Conservation (phyloP, 2,888 invertebrate species). For the Patella caerulea region DNA sequence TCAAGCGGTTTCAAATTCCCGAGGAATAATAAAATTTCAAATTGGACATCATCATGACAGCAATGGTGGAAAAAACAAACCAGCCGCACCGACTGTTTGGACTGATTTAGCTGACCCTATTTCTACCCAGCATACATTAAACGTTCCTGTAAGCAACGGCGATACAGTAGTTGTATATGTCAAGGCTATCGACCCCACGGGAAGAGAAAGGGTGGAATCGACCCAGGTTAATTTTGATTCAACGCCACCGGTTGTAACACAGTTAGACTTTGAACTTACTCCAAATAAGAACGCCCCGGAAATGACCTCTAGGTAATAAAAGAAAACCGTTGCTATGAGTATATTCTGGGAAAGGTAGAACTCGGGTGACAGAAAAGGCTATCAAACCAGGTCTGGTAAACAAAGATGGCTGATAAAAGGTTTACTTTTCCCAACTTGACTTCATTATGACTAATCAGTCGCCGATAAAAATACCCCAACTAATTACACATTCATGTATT, state of each 20-base stretch:
- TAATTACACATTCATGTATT: too few species aligned
- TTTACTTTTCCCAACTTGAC: too few species aligned
- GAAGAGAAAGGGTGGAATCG: slow-evolving; percentile 25
- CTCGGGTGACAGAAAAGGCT: too few species aligned
- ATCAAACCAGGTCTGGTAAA: too few species aligned
- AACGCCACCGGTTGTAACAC: slow-evolving; percentile 23
- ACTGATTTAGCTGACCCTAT: neutral
- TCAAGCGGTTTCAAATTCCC: slow-evolving; percentile 34
- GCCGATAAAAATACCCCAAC: too few species aligned
- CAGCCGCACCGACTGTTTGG: slow-evolving; percentile 27
- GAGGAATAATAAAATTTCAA: slow-evolving; percentile 44
- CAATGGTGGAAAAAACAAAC: slow-evolving; percentile 14
- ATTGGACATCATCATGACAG: slow-evolving; percentile 20
- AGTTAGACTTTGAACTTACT: neutral
- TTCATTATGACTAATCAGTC: too few species aligned
- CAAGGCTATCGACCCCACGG: slow-evolving; percentile 38
- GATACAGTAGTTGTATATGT: slow-evolving; percentile 41
- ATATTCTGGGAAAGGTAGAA: too few species aligned
- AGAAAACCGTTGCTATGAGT: too few species aligned
- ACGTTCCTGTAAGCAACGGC: slow-evolving; percentile 21
- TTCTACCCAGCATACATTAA: neutral
- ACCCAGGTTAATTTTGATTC: slow-evolving; percentile 40
- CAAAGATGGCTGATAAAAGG: too few species aligned
- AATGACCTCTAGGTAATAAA: too few species aligned
- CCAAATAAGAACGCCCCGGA: too few species aligned